phyloP scores from a whole-genome alignment of 2,888 invertebrate species.

The Diplolepis rosae region DNA sequence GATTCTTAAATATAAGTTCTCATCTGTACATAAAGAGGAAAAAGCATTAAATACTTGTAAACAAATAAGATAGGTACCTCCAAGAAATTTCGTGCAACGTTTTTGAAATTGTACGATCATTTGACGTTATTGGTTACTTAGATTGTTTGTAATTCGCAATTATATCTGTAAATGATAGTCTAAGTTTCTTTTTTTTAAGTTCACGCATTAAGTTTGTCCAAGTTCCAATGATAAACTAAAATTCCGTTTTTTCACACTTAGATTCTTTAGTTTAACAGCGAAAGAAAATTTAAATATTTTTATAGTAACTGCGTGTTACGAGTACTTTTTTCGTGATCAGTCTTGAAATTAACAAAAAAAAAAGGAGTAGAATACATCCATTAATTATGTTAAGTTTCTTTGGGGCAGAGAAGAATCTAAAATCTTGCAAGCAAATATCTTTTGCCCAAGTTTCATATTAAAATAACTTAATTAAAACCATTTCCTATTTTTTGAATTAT shows the following conservation, averaged over 20 bases:
- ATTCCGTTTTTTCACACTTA: background rate
- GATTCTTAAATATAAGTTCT: background rate
- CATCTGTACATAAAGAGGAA: background rate
- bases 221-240: background rate
- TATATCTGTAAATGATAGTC: conserved; percentile 11
- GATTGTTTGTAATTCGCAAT: background rate
- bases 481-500: too few relatives aligned
- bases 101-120: background rate
- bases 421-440: too few relatives aligned
- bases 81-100: background rate
- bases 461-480: too few relatives aligned
- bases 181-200: conserved; percentile 15
- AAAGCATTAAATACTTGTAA: background rate
- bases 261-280: background rate
- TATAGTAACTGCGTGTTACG: background rate
- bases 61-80: background rate
- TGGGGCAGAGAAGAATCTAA: too few relatives aligned
- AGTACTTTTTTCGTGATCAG: background rate
- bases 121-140: background rate
- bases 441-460: too few relatives aligned
- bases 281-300: background rate
- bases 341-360: too few relatives aligned
- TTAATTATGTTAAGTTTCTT: too few relatives aligned
- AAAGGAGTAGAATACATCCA: too few relatives aligned
- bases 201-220: background rate